These are phyloP conservation scores for Aphodius sticticus DNA, from an alignment of 2,888 invertebrate species.

Conservation along the genomic window DNA sequence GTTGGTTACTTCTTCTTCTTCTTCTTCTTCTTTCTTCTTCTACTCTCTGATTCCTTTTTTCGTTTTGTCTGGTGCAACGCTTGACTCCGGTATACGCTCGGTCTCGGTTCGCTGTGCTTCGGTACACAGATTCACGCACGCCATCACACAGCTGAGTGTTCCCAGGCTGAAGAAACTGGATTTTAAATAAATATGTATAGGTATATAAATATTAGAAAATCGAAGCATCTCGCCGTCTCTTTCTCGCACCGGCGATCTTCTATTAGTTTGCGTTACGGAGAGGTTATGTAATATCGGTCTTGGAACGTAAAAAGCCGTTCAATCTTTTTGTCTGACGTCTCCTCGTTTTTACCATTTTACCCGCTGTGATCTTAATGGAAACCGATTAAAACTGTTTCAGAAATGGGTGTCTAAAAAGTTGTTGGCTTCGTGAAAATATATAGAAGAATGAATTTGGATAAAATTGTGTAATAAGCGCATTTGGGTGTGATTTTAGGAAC, in stretches of 20 bases:
- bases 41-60: not conserved
- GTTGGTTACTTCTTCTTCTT: not conserved
- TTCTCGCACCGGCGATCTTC: not conserved
- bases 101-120: conserved; percentile 24
- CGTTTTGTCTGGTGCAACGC: not conserved
- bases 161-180: conserved; percentile 40
- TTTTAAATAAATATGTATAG: conserved; percentile 43
- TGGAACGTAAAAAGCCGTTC: not conserved
- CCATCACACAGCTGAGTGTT: conserved; percentile 36
- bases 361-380: not conserved
- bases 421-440: too few species aligned
- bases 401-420: too few species aligned
- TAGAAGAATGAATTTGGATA: too few species aligned
- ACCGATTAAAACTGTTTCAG: not conserved
- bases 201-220: conserved; percentile 44
- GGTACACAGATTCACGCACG: conserved; percentile 29
- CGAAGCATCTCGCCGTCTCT: conserved; percentile 19
- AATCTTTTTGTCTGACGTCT: not conserved
- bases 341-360: not conserved
- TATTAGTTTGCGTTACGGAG: not conserved
- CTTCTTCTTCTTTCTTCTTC: not conserved
- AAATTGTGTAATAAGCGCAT: too few species aligned
- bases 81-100: not conserved
- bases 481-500: too few species aligned
- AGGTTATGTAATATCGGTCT: conserved; percentile 8